A percentile compares a stretch with the other conserved stretches of the same genome.
phyloP scores from a whole-genome alignment of 2,113 vertebrate species.

The Excalfactoria chinensis region DNA sequence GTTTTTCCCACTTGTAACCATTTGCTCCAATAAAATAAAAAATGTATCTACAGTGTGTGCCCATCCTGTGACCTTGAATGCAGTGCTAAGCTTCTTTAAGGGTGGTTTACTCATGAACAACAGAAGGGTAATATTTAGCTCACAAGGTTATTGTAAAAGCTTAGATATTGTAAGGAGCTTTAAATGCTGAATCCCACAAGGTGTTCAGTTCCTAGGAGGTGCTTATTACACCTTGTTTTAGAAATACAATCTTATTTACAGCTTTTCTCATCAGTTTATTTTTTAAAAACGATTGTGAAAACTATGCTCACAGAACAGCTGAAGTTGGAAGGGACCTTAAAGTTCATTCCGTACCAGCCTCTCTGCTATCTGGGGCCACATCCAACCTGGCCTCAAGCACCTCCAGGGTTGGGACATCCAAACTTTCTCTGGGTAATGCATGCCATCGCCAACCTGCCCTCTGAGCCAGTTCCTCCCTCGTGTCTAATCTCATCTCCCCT shows the following conservation, averaged over 20 bases:
- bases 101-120: background rate
- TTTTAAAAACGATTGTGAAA: background rate
- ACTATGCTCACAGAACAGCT: background rate
- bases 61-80: background rate
- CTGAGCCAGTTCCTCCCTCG: background rate
- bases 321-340: background rate
- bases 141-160: background rate
- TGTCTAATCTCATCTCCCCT: background rate
- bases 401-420: no score
- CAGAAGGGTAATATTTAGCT: slow-evolving; percentile 18
- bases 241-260: background rate
- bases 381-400: background rate
- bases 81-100: background rate
- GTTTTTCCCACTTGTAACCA: background rate
- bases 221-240: background rate
- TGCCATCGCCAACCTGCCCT: background rate
- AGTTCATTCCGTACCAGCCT: background rate
- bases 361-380: no score
- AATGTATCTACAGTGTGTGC: background rate
- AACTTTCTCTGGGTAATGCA: background rate
- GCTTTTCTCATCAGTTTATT: background rate
- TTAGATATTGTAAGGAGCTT: slow-evolving; percentile 24
- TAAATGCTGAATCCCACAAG: background rate
- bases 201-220: background rate
- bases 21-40: background rate